Conservation (phyloP, 2,113 vertebrate species). For the Theristicus caerulescens region DNA sequence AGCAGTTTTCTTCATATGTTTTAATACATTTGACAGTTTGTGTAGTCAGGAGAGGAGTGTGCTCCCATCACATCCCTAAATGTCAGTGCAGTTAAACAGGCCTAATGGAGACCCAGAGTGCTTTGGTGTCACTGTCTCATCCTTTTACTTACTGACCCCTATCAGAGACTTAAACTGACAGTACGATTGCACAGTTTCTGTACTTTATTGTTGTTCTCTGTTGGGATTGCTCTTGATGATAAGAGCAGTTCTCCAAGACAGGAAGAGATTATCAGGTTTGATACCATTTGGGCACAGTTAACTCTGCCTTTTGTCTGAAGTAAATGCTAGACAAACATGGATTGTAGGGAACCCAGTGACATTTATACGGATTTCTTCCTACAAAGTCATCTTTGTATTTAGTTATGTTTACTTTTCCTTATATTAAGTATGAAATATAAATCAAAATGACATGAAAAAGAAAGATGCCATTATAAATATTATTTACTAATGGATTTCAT, state of each 20-base stretch:
- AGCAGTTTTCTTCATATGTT: background rate
- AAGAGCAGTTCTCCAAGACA: background rate
- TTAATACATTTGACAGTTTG: background rate
- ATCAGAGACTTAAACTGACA: background rate
- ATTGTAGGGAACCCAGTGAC: background rate
- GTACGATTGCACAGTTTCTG: background rate
- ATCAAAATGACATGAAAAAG: background rate
- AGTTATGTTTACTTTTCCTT: background rate
- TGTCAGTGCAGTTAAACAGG: background rate
- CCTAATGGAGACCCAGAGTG: background rate
- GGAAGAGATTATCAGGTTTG: conserved; percentile 11
- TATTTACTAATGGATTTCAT: background rate
- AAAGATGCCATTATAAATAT: background rate
- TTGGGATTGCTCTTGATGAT: background rate
- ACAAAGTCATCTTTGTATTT: background rate
- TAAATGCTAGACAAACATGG: background rate
- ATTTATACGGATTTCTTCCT: background rate
- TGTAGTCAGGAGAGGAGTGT: background rate
- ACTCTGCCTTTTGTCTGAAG: background rate
- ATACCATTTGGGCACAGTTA: background rate
- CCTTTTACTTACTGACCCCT: background rate
- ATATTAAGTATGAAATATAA: background rate
- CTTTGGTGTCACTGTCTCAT: background rate
- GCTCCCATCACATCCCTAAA: background rate
- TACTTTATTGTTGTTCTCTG: background rate